Evolutionary conservation across 2,113 vertebrate genomes (phyloP).

Genomic region (Pseudolaguvia tuberculata): DNA sequence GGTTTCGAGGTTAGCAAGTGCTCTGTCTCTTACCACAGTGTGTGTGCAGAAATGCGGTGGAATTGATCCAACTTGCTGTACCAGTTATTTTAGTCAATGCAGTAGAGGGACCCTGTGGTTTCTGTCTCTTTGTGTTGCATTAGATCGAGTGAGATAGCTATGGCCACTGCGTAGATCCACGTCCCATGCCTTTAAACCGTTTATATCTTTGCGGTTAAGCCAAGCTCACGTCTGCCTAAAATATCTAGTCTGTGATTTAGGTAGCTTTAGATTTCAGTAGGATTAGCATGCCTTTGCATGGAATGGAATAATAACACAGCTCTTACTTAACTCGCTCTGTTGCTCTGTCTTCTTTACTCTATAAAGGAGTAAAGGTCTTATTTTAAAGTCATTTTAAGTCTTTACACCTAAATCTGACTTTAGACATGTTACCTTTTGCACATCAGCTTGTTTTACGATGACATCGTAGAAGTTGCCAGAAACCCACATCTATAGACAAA

Average conservation of each 20-base stretch:
- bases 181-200: conserved; percentile 38
- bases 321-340: neutral
- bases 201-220: conserved; percentile 41
- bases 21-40: neutral
- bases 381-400: neutral
- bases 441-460: neutral
- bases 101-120: neutral
- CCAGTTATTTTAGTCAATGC: conserved; percentile 18
- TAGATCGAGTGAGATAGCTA: conserved; percentile 2
- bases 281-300: conserved; percentile 8
- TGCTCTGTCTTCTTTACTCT: neutral
- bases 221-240: conserved; percentile 49
- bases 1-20: conserved; percentile 8
- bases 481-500: neutral
- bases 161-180: conserved; percentile 25
- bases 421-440: neutral
- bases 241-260: conserved; percentile 28
- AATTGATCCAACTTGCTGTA: conserved; percentile 22
- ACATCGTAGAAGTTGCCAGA: too few species aligned
- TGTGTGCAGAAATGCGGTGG: neutral
- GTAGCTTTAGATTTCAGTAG: neutral
- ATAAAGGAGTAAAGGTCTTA: too few species aligned
- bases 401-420: conserved; percentile 2
- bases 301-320: conserved; percentile 29
- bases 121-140: neutral